A percentile compares a stretch with the other conserved stretches of the same genome.
These are phyloP conservation scores for Pterocles orientalis DNA, from an alignment of 2,113 vertebrate genomes.

Conservation along the genomic window DNA sequence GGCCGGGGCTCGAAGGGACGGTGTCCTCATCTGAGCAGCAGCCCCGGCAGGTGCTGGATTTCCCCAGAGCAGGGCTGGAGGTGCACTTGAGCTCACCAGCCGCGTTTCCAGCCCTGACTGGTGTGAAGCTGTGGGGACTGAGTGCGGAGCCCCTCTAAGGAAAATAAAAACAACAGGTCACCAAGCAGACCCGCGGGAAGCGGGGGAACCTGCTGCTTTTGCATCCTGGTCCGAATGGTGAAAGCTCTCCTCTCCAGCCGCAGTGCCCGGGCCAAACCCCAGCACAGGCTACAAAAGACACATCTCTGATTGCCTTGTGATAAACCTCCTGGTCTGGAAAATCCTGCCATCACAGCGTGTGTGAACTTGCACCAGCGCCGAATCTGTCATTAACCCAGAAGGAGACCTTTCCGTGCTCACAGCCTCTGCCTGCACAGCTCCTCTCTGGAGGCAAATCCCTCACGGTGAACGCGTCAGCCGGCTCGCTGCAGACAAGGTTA, in stretches of 20 bases:
- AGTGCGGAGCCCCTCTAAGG: background rate
- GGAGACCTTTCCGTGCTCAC: slow-evolving; percentile 48
- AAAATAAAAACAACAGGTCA: background rate
- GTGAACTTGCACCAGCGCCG: background rate
- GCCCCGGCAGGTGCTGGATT: background rate
- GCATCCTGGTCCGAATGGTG: background rate
- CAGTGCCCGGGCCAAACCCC: background rate
- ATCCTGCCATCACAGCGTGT: background rate
- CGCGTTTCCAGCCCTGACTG: background rate
- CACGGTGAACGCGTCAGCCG: background rate
- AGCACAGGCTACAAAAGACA: background rate
- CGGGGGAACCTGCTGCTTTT: background rate
- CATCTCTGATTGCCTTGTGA: background rate
- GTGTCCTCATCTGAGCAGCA: background rate
- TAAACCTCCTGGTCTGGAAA: background rate
- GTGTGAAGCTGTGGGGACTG: background rate
- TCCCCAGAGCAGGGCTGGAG: background rate
- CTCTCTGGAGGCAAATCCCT: slow-evolving; percentile 47
- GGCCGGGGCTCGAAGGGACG: background rate
- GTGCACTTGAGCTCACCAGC: background rate
- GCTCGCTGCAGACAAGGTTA: slow-evolving; percentile 43
- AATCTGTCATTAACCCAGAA: slow-evolving; percentile 39
- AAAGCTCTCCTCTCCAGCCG: background rate
- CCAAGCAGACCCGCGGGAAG: background rate
- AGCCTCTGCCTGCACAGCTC: slow-evolving; percentile 1